Evolutionary conservation across 2,113 vertebrate genomes (phyloP), one percentile per base, ranked within the genome.

Genomic region (Myotis davidii): DNA sequence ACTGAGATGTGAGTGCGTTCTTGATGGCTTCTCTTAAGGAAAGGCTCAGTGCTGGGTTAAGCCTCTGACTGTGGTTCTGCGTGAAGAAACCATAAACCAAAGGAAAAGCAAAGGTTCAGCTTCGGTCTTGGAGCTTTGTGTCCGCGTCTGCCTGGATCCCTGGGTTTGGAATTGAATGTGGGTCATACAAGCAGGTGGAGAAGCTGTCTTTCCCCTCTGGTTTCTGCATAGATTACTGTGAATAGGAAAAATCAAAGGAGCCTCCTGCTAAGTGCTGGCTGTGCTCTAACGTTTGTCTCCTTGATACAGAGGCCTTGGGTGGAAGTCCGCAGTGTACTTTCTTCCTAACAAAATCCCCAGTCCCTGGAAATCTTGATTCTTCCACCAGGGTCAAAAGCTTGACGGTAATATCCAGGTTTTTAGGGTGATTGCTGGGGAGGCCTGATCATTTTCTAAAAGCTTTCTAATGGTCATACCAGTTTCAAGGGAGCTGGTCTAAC

Each of bases 21-120:
- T 83, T 96, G 92, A 93, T 0, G 3, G 85, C 81, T 81, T 91
- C 88, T 97, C 93, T 95, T 93, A 56, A 96, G 85, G 94, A 95
- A 86, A 89, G 73, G 56, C 78, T 69, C 8, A 18, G 84, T n/a
- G 92, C 45, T 0, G 4, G 64, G 61, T 73, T 96, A 95, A 95
- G 94, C 92, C 85, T 96, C 54, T 50, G 64, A 52, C 92, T 95
- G 97, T 96, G 87, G 90, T 94, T 96, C 87, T 94, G 77, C 14
- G 8, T 85, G 94, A 94, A 95, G 94, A 88, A 96, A 90, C 79
- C 82, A 61, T 85, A 88, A 94, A 90, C 85, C 90, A 88, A 86
- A 92, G 72, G 83, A 34, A 93, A 87, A 85, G 67, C 6, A 1
- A 45, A 42, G 76, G 92, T 61, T 93, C 56, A 13, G 77, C 91